phyloP scores from a whole-genome alignment of 92 coral and sea anemone genomes.

The Actinernus sp. region DNA sequence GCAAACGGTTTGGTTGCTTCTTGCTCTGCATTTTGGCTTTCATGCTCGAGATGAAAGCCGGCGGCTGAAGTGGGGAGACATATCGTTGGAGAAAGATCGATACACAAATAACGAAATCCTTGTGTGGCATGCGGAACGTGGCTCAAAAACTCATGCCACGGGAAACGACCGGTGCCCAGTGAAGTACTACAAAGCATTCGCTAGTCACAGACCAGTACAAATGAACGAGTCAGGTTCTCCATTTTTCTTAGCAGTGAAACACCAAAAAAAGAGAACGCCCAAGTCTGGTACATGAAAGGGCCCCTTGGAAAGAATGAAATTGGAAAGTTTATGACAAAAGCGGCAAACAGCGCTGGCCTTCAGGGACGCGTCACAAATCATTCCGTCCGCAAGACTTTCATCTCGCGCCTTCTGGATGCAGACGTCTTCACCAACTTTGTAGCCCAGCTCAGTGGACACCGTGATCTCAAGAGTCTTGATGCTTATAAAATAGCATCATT shows the following conservation, averaged over 20 bases:
- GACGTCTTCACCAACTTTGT: constrained; percentile 28
- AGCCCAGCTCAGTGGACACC: constrained; percentile 34
- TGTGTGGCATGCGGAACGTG: too few species aligned
- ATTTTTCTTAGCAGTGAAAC: constrained; percentile 52
- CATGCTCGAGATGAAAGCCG: constrained; percentile 48
- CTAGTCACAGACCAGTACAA: constrained; percentile 52
- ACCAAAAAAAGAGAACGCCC: constrained; percentile 19
- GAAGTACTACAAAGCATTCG: constrained; percentile 34
- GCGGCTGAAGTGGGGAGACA: constrained; percentile 34
- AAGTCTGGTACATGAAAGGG: constrained; percentile 48
- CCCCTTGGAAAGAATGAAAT: constrained; percentile 64
- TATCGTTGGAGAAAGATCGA: too few species aligned
- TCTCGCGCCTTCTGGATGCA: constrained; percentile 34
- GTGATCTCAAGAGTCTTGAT: neutral
- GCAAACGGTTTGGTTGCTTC: constrained; percentile 20
- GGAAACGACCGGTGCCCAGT: constrained; percentile 52
- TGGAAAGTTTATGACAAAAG: constrained; percentile 42
- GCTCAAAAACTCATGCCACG: constrained; percentile 53
- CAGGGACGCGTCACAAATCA: constrained; percentile 32
- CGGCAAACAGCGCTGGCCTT: constrained; percentile 37
- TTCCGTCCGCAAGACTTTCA: constrained; percentile 54
- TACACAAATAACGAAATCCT: too few species aligned
- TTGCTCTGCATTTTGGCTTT: constrained; percentile 58
- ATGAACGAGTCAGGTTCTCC: constrained; percentile 60
- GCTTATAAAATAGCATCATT: neutral